These are phyloP conservation scores for Noturus placidus DNA, from an alignment of 2,113 vertebrate species.

Conservation along the genomic window DNA sequence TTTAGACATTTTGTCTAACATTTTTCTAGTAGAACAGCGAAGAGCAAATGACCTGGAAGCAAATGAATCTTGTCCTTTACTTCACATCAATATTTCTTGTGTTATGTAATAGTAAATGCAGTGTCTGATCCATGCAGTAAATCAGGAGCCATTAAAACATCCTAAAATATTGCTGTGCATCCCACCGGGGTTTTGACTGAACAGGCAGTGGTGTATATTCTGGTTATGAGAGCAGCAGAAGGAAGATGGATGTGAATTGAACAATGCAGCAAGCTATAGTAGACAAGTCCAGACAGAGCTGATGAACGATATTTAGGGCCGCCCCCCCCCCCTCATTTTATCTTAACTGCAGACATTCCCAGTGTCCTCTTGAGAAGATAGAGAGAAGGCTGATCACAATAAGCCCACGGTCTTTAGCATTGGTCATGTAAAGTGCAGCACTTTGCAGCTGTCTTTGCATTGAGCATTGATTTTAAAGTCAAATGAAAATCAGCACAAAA, in stretches of 20 bases:
- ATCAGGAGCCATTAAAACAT: slow-evolving; percentile 68
- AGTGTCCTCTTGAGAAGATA: neutral
- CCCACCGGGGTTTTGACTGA: slow-evolving; percentile 54
- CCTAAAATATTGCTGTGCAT: slow-evolving; percentile 66
- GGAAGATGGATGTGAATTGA: slow-evolving; percentile 62
- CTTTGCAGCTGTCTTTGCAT: slow-evolving; percentile 18
- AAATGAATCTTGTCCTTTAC: slow-evolving; percentile 50
- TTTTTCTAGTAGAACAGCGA: neutral
- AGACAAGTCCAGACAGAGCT: slow-evolving; percentile 55
- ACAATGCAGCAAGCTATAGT: slow-evolving; percentile 58
- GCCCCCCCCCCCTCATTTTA: neutral
- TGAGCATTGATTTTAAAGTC: slow-evolving; percentile 33
- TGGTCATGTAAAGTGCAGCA: slow-evolving; percentile 11
- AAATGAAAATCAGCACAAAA: slow-evolving; percentile 34
- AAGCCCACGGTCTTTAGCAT: slow-evolving; percentile 27
- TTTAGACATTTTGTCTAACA: neutral
- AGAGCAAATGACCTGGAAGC: slow-evolving; percentile 53
- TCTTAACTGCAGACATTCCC: slow-evolving; percentile 2
- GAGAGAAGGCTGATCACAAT: neutral
- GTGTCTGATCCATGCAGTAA: slow-evolving; percentile 60
- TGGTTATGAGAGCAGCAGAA: slow-evolving; percentile 61
- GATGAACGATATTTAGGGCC: slow-evolving; percentile 34
- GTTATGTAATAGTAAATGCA: slow-evolving; percentile 61
- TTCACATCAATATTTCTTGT: slow-evolving; percentile 43
- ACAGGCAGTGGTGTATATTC: slow-evolving; percentile 62